phyloP scores from a whole-genome alignment of 2,888 invertebrate genomes.

The Drosophila fungiperda region DNA sequence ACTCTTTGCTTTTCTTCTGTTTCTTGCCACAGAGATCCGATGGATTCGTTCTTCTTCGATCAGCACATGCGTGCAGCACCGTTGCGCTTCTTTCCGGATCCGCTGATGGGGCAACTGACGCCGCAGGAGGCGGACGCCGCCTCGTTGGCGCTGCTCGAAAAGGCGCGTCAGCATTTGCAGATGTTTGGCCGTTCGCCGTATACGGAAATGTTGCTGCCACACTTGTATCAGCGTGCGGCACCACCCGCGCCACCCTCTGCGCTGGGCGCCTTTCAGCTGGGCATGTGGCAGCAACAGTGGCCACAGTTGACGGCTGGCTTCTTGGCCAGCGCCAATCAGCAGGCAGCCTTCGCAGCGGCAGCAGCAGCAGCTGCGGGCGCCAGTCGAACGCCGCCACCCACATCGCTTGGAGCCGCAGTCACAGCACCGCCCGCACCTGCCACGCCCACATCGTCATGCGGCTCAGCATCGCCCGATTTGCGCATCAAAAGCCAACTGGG shows the following conservation, averaged over 20 bases:
- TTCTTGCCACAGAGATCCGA: conserved; percentile 82
- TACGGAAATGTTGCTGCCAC: conserved; percentile 85
- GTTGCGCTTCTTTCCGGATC: conserved; percentile 85
- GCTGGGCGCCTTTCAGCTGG: conserved; percentile 84
- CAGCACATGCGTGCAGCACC: conserved; percentile 85
- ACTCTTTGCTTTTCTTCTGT: neutral
- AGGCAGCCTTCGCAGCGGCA: conserved; percentile 81
- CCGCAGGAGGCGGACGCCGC: conserved; percentile 85
- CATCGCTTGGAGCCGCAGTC: conserved; percentile 46
- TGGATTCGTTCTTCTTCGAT: conserved; percentile 85
- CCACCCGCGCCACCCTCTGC: conserved; percentile 71
- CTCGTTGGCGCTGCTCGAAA: conserved; percentile 84
- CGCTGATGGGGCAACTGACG: conserved; percentile 84
- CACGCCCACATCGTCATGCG: conserved; percentile 84
- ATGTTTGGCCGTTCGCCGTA: conserved; percentile 85
- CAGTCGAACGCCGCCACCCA: conserved; percentile 78
- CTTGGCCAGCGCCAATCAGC: conserved; percentile 84
- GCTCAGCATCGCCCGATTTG: conserved; percentile 85
- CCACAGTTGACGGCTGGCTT: conserved; percentile 85
- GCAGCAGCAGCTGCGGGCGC: conserved; percentile 78
- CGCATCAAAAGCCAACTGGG: conserved; percentile 82
- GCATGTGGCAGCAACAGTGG: conserved; percentile 86
- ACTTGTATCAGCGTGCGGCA: conserved; percentile 84
- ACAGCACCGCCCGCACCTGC: conserved; percentile 74
- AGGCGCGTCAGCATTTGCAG: conserved; percentile 85